Evolutionary conservation across 2,888 invertebrate genomes (phyloP), one percentile per base, ranked within the genome.

Genomic region (Rhimphoctona megacephalus): DNA sequence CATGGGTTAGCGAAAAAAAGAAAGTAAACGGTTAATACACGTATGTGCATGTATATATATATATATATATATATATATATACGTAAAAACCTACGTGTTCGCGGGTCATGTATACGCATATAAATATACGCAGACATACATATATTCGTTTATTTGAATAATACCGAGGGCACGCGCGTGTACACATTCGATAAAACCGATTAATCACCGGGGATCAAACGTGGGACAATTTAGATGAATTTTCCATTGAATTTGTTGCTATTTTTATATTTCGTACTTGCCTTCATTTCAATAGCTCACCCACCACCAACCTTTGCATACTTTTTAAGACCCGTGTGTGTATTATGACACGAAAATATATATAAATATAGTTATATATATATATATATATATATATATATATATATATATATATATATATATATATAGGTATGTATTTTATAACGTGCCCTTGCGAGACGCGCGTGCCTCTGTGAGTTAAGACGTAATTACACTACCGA

Each of bases 401-500:
- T 30, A 57, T 57, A 57, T 54, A 25, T 3, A 39, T 1, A 1
- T 8, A 8, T 22, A 5, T 22, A 52, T 73, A 82, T 80, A 39
- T 76, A 64, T 83, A 52, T 49, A 72, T 77, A 85, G 57, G 22
- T 52, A 66, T 66, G 49, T 70, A 85, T 79, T 87, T 25, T 14
- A 30, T 57, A 57, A 57, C 84, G 87, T 88, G 85, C 82, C 85
- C 52, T 82, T 69, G 54, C 54, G 80, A 87, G 80, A 86, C 89
- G 90, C 90, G 90, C 91, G 90, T 89, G 85, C 88, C 85, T 90
- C 88, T 90, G 89, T 90, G 90, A 91, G 92, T 92, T 92, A 92
- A 91, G 88, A 90, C 89, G 88, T 90, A 89, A 90, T 90, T 90
- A 93, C 91, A 94, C 94, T 94, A 94, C 94, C 94, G 94, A 92